These are phyloP conservation scores for Drosophila subquinaria DNA, from an alignment of 2,888 invertebrate genomes.

Conservation along the genomic window DNA sequence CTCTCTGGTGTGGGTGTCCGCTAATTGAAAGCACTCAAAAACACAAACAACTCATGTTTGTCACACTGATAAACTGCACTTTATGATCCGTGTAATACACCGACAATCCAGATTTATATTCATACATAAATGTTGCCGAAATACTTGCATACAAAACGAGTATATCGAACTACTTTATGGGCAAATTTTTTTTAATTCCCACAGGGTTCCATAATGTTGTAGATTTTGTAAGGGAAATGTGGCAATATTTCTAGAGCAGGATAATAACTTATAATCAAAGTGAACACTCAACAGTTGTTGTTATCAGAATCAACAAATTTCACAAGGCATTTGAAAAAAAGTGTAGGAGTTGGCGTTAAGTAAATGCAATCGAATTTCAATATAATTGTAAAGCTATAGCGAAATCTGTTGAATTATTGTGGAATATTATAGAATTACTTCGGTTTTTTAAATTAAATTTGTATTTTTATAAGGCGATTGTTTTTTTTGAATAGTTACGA, in stretches of 20 bases:
- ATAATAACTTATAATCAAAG: background rate
- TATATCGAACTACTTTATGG: background rate
- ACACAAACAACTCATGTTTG: constrained; percentile 46
- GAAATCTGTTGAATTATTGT: too few relatives aligned
- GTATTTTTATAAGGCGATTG: too few relatives aligned
- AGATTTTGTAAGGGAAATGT: background rate
- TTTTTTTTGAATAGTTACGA: too few relatives aligned
- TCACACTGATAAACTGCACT: constrained; percentile 53
- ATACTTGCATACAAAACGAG: constrained; percentile 8
- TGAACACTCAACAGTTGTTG: background rate
- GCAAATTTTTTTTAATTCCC: background rate
- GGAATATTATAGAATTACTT: too few relatives aligned
- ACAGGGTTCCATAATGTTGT: background rate
- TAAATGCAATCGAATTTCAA: background rate
- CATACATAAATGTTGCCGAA: constrained; percentile 32
- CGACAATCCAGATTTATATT: constrained; percentile 36
- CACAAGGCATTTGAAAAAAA: background rate
- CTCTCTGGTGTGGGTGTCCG: constrained; percentile 33
- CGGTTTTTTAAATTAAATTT: too few relatives aligned
- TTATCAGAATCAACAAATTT: background rate
- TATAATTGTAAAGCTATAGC: background rate
- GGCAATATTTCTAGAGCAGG: background rate
- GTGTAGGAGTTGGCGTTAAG: background rate
- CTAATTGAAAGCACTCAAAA: constrained; percentile 67
- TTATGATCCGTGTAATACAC: constrained; percentile 45